Evolutionary conservation across 1,140 invertebrate species (phyloP), one percentile per base, ranked within the genome.

Genomic region (Pogonus chalceus): DNA sequence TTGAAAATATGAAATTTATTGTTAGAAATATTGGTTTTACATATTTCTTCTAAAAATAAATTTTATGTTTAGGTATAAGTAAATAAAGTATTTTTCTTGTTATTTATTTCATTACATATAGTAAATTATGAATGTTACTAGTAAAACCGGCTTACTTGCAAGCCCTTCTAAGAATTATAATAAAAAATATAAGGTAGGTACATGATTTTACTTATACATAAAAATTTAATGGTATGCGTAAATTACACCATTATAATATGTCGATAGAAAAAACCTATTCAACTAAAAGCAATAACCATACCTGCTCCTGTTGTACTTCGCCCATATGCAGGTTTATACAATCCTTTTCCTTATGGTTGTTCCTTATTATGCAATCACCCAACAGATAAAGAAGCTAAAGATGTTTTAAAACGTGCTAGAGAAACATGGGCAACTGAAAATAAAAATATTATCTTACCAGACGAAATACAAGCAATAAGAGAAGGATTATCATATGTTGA

Each of bases 351-450:
- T 1, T 79, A 82, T 57, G 80, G 80, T 10, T 90, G 87, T 65
- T 90, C 87, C 0, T 77, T 89, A 3, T 72, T 89, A 1, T 89
- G 87, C 72, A 89, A 90, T 63, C 87, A 90, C 71, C 87, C 87
- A 1, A 80, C 83, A 12, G 85, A 87, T 53, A 77, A 73, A 18
- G 82, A 84, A 56, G 80, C 83, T 0, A 87, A 82, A 69, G 79
- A 87, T 64, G 77, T 84, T 21, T 78, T 88, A 1, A 79, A 79
- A 60, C 75, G 80, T 58, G 81, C 80, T 9, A 88, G 86, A 65
- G 82, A 85, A 59, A 73, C 79, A 53, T 81, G 84, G 80, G 70
- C 68, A 2, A 69, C 63, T 35, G 77, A 78, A 54, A 71, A 71
- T 4, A 77, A 75, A 56, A 69, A 71, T 46, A 48, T 74, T 23